Evolutionary conservation across 2,888 invertebrate genomes (phyloP).

Genomic region (Amblyteles armatorius): DNA sequence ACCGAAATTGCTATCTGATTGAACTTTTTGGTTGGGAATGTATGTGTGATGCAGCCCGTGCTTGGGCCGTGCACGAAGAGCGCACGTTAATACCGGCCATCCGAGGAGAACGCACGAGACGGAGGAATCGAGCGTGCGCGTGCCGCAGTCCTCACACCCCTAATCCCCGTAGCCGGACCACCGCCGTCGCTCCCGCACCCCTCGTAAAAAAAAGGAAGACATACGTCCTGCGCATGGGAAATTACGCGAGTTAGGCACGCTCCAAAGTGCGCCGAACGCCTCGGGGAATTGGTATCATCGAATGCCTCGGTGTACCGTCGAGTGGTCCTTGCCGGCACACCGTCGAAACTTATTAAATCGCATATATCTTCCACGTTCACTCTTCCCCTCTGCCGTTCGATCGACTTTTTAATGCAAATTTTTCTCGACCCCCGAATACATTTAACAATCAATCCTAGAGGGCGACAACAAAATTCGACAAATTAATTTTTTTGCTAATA

Average conservation of each 20-base stretch:
- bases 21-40: no score
- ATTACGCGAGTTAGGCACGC: slow-evolving; percentile 68
- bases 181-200: slow-evolving; percentile 32
- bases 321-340: slow-evolving; percentile 41
- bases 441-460: no score
- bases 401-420: slow-evolving; percentile 30
- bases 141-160: slow-evolving; percentile 44
- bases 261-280: slow-evolving; percentile 69
- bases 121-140: slow-evolving; percentile 50
- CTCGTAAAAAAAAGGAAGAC: slow-evolving; percentile 61
- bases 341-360: slow-evolving; percentile 54
- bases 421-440: neutral
- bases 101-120: slow-evolving; percentile 34
- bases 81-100: slow-evolving; percentile 43
- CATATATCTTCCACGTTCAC: neutral
- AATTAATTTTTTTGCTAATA: no score
- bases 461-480: no score
- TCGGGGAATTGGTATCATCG: slow-evolving; percentile 75
- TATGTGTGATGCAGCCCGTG: neutral
- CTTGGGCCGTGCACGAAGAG: slow-evolving; percentile 22
- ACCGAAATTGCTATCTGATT: no score
- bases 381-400: slow-evolving; percentile 12
- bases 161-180: slow-evolving; percentile 33
- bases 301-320: slow-evolving; percentile 48
- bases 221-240: slow-evolving; percentile 78